Base-by-base conservation (phyloP, 1,140 invertebrate genomes). In the Drosophila pseudoananassae region DNA sequence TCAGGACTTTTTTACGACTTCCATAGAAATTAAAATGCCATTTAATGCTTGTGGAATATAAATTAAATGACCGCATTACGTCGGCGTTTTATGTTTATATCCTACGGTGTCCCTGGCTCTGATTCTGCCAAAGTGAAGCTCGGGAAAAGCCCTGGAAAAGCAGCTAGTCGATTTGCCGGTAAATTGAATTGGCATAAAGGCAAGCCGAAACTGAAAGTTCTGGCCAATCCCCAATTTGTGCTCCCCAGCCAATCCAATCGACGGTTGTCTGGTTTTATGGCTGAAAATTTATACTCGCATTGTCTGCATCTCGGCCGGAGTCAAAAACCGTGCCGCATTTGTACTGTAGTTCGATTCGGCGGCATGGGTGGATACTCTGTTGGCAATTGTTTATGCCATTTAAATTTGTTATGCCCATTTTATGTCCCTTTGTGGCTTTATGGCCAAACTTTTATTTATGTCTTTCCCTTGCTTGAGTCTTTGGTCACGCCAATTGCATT, bases 181-280 rank as follows among this genome's bases (percentile, higher is more conserved):
- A 76, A 76, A 76, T 76, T 76, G 72, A 76, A 76, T 75, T 76
- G 72, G 71, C 72, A 76, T 76, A 66, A 76, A 76, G 54, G 64
- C 71, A 75, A 66, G 50, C 60, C 47, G 60, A 58, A 51, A 54
- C 60, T 54, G 60, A 58, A 51, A 66, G 54, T 52, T 45, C 55
- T 43, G 40, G 17, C 57, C 65, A 45, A 49, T 36, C 45, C 31
- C 33, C 61, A 59, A 66, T 66, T 75, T 58, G 60, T 54, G 49
- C n/a, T 17, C 12, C 12, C 43, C 25, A 29, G 15, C n/a, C 50
- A 29, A 9, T 17, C 33, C 40, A 55, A 56, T 55, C 50, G 66
- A 52, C 46, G 56, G 29, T n/a, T 49, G 38, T 45, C 43, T 33
- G 10, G 17, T 76, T 76, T 76, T 75, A 76, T 76, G 40, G 49